phyloP scores from a whole-genome alignment of 2,797 vertebrate species.

The Lacerta bilineata region DNA sequence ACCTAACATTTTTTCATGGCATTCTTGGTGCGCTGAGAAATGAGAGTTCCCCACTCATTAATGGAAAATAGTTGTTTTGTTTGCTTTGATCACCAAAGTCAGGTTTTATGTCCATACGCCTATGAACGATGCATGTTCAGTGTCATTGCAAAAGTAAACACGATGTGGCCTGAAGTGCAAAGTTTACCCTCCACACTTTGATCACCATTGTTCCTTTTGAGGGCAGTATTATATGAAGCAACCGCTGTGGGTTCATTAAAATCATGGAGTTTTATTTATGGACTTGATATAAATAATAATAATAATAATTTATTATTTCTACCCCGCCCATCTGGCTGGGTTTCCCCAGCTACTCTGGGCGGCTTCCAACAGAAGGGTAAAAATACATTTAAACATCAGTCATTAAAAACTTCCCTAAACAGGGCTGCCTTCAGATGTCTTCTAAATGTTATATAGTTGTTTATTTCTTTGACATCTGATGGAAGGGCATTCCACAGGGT shows the following conservation, averaged over 20 bases:
- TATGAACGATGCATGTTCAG: neutral
- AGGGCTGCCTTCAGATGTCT: too few species aligned
- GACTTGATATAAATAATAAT: neutral
- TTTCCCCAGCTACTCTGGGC: too few species aligned
- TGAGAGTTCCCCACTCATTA: slow-evolving; percentile 49
- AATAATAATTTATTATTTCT: too few species aligned
- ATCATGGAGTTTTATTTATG: neutral
- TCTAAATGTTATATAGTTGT: too few species aligned
- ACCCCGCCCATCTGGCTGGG: too few species aligned
- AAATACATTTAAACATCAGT: too few species aligned
- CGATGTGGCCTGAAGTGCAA: neutral
- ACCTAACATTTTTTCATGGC: slow-evolving; percentile 15
- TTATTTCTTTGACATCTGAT: too few species aligned
- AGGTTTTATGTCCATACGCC: neutral
- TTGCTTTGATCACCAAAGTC: neutral
- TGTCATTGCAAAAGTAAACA: neutral
- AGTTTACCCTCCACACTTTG: neutral
- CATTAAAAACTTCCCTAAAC: too few species aligned
- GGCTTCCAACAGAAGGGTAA: too few species aligned
- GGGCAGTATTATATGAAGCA: neutral
- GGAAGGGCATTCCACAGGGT: too few species aligned
- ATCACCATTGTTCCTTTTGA: neutral
- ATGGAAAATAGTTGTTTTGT: slow-evolving; percentile 8
- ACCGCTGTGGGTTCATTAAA: neutral
- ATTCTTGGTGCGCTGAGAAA: slow-evolving; percentile 32